A percentile compares a stretch with the other conserved stretches of the same genome.
Conservation (phyloP, 92 coral and sea anemone genomes). For the Epizoanthus stellaris region DNA sequence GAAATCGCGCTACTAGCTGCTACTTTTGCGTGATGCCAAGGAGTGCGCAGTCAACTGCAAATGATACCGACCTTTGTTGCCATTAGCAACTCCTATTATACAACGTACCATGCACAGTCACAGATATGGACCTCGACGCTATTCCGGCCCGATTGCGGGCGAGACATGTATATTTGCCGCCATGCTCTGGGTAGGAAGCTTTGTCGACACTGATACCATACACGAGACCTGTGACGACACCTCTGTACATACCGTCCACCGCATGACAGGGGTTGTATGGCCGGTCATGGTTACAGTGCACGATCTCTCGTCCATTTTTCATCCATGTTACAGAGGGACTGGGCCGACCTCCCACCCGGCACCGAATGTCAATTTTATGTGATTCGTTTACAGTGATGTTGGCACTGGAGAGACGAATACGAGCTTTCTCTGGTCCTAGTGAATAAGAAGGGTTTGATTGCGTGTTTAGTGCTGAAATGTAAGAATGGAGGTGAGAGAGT, state of each 20-base stretch:
- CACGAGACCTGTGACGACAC: constrained; percentile 32
- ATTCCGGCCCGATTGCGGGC: constrained; percentile 71
- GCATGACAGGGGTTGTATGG: constrained; percentile 27
- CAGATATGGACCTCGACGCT: constrained; percentile 51
- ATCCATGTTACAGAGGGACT: constrained; percentile 73
- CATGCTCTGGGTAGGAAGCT: constrained; percentile 46
- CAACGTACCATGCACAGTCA: constrained; percentile 22
- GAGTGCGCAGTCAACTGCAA: no score
- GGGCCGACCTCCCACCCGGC: constrained; percentile 75
- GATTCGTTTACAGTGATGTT: constrained; percentile 36
- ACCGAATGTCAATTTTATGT: constrained; percentile 55
- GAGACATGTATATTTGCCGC: constrained; percentile 70
- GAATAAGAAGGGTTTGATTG: neutral
- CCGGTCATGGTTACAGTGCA: constrained; percentile 20
- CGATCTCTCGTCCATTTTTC: constrained; percentile 39
- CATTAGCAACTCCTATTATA: neutral
- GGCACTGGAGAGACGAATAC: constrained; percentile 9
- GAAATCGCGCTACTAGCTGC: no score
- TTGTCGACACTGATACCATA: constrained; percentile 16
- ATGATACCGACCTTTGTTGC: neutral
- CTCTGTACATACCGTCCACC: neutral
- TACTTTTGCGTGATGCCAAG: no score
- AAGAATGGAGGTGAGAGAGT: neutral
- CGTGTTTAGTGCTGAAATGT: neutral
- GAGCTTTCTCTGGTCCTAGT: constrained; percentile 26